Evolutionary conservation across 2,113 vertebrate species (phyloP).

Genomic region (Oncorhynchus kisutch): DNA sequence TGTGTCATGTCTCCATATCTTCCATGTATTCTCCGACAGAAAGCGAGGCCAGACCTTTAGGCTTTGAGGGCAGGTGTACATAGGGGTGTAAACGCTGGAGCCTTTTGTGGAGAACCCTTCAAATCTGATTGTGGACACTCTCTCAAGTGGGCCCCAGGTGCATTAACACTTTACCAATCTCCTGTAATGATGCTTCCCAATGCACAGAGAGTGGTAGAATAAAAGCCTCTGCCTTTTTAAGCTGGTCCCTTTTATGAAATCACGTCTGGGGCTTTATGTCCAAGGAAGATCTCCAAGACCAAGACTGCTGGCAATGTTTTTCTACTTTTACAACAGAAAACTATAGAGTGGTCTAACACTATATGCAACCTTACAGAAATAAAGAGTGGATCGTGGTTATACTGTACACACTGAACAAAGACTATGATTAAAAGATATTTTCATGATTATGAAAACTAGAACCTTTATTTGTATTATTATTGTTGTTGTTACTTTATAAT

Average conservation of each 20-base stretch:
- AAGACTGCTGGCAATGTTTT: not conserved
- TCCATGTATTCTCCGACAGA: not conserved
- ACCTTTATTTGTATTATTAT: not conserved
- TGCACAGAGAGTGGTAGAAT: constrained; percentile 16
- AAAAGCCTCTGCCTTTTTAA: constrained; percentile 24
- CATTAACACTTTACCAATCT: constrained; percentile 65
- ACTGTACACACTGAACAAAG: too few species aligned
- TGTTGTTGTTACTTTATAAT: not conserved
- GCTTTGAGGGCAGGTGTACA: not conserved
- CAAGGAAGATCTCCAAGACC: not conserved
- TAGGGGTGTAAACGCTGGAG: constrained; percentile 24
- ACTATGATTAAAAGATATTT: too few species aligned
- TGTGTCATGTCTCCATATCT: not conserved
- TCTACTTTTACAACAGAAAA: too few species aligned
- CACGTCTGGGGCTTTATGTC: not conserved
- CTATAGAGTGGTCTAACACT: too few species aligned
- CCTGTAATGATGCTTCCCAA: constrained; percentile 51
- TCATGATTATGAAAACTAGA: not conserved
- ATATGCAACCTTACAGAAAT: too few species aligned
- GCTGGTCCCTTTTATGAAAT: not conserved
- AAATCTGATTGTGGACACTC: not conserved
- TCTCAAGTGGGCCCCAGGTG: constrained; percentile 71
- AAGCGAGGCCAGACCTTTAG: not conserved
- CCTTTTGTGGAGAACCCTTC: constrained; percentile 59
- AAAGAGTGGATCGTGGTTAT: too few species aligned